These are phyloP conservation scores for Coracopsis vasa DNA, from an alignment of 2,113 vertebrate species.

Conservation along the genomic window DNA sequence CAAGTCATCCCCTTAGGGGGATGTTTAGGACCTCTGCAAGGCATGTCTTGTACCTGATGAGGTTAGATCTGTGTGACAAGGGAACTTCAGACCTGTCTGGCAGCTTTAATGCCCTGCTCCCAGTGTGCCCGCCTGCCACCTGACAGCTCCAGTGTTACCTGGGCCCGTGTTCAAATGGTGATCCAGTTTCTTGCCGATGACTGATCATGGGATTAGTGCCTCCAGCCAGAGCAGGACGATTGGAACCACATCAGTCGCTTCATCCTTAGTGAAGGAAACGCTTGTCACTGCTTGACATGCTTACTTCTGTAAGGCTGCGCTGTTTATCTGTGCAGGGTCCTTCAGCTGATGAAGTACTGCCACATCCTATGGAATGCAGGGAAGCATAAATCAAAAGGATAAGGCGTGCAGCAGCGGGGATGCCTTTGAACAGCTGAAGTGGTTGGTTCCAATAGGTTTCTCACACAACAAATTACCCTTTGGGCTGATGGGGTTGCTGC, in stretches of 20 bases:
- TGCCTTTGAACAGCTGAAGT: background rate
- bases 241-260: background rate
- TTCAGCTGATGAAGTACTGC: constrained; percentile 10
- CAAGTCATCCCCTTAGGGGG: background rate
- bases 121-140: background rate
- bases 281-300: background rate
- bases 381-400: constrained; percentile 14
- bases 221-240: background rate
- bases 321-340: background rate
- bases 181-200: background rate
- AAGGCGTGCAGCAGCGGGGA: background rate
- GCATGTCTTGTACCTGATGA: background rate
- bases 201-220: constrained; percentile 1
- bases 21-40: background rate
- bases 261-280: background rate
- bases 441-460: background rate
- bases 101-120: background rate
- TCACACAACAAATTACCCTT: background rate
- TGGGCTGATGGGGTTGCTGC: background rate
- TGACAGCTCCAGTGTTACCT: background rate
- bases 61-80: background rate
- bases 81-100: background rate
- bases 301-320: background rate
- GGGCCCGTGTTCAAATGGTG: background rate
- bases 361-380: background rate